Conservation (phyloP, 2,888 invertebrate genomes). For the Diploptera punctata region DNA sequence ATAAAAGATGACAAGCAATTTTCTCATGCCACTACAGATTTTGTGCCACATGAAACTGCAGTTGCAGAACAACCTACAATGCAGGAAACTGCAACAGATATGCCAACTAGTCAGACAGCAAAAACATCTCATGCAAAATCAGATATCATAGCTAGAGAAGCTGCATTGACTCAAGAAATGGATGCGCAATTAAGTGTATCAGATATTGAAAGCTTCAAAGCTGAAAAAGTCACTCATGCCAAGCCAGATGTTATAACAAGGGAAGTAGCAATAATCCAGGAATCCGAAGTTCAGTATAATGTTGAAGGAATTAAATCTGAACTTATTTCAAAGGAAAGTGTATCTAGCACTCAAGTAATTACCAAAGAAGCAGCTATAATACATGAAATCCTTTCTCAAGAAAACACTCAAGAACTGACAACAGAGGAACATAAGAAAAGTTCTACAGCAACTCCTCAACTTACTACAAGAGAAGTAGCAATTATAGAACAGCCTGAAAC, state of each 20-base stretch:
- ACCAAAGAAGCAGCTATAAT: not conserved
- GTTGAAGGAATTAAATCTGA: not conserved
- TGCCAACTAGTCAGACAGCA: conserved; percentile 17
- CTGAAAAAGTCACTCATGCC: not conserved
- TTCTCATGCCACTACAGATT: conserved; percentile 5
- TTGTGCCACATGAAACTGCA: conserved; percentile 20
- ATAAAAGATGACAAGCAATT: not conserved
- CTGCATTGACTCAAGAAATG: conserved; percentile 33
- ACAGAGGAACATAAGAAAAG: not conserved
- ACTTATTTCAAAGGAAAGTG: not conserved
- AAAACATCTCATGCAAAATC: conserved; percentile 28
- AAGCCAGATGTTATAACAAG: conserved; percentile 26
- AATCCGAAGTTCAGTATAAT: conserved; percentile 3
- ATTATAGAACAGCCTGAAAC: not conserved
- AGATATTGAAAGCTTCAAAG: not conserved
- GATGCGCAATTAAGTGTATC: conserved; percentile 30
- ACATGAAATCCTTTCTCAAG: not conserved
- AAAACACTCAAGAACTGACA: not conserved
- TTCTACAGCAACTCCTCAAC: not conserved
- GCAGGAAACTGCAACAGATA: conserved; percentile 25
- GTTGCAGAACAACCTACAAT: conserved; percentile 32
- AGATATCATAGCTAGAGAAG: conserved; percentile 34
- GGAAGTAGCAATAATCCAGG: conserved; percentile 28
- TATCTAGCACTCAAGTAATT: not conserved
- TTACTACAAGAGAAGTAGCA: not conserved